Base-by-base conservation (phyloP, 2,797 vertebrate genomes). In the Leptoclinus maculatus region DNA sequence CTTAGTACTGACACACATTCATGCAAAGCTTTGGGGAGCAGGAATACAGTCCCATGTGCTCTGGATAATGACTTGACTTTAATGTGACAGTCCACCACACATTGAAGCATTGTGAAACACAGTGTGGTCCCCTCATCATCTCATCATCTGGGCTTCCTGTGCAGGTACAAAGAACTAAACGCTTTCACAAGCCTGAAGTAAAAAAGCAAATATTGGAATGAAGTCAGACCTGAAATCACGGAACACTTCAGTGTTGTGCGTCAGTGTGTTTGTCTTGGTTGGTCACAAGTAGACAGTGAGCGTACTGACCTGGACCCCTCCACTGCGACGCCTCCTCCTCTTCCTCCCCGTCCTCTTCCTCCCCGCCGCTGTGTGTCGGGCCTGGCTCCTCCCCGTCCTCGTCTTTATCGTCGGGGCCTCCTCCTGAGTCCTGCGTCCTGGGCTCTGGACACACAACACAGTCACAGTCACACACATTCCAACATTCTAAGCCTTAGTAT, bases 281-380 rank as follows among this genome's bases (percentile, higher is more conserved):
- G 27, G n/a, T 39, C 23, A 3, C 6, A 32, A 57, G 25, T 17
- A 59, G 11, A 49, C 2, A n/a, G 23, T 38, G 56, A 68, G 7
- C 1, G 32, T 11, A 90, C 92, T 94, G 87, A 99, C 98, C 98
- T 95, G 98, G 98, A 43, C 96, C 96, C 0, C 87, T 95, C 97
- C 97, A 98, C 0, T 39, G 27, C 1, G 88, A 83, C 2, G 16
- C 17, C 21, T 93, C 94, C 58, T 85, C 79, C 47, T 88, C 91
- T 49, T 92, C 89, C 14, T 88, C 90, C 0, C 53, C 87, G 2
- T 90, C 92, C 16, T 95, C 92, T 25, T 95, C 91, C 83, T 71
- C 29, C 29, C 90, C 89, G 0, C 80, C 59, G 10, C 88, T 94
- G 78, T 90, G 95, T 0, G 78, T 83, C 2, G 81, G 87, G 3